Evolutionary conservation across 1,140 invertebrate species (phyloP), one percentile per base, ranked within the genome.

Genomic region (Bombus consobrinus): DNA sequence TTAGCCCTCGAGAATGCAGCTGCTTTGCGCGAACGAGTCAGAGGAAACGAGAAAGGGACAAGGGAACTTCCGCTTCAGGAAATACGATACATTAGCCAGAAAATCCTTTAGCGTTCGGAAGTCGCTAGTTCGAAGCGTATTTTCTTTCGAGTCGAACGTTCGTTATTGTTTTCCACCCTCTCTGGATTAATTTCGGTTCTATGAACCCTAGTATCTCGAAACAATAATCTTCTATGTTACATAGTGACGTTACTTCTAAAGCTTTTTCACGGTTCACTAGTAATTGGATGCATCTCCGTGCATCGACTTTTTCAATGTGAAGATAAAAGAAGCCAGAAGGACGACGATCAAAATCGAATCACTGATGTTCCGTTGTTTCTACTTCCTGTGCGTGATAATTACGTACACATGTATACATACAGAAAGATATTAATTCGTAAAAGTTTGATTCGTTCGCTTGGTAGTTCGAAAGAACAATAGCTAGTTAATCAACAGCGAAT

Each of bases 311-410:
- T 22, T 6, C 66, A 47, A 28, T 13, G 66, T 12, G 13, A 62
- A 34, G 12, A 28, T 6, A 39, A 47, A 9, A 69, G 83, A 74
- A 87, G 68, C 81, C 28, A 25, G 37, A 73, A 39, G 72, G n/a
- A 57, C 53, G 47, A 47, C 62, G 41, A n/a, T 25, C 41, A 53
- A 39, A 89, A 86, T 85, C 39, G 85, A 62, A 41, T 53, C 37
- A 64, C 88, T 53, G 66, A 75, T 82, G 86, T 83, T 86, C 69
- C 37, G 53, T 43, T 68, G 66, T 82, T 88, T 89, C 57, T 18
- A 18, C 18, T 18, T 53, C 18, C 47, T 0, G 47, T 22, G 18
- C n/a, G 6, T 6, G n/a, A 32, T 28, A n/a, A 62, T 28, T 12
- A n/a, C 10, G 1, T 15, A 5, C n/a, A 85, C 87, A 59, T 53